phyloP scores from a whole-genome alignment of 2,113 vertebrate genomes.

The Xyrauchen texanus region DNA sequence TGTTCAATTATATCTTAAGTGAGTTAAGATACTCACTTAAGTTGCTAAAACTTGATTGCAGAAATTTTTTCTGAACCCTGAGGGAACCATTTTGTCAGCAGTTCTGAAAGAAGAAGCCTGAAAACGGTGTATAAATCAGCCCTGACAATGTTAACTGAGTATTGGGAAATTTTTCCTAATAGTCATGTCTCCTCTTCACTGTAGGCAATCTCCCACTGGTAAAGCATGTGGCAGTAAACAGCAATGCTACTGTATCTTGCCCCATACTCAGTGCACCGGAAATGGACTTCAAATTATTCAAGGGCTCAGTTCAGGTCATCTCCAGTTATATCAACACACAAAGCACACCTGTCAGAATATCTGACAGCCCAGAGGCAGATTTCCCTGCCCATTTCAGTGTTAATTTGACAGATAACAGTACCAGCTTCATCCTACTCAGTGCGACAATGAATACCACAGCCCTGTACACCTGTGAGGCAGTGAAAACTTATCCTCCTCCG shows the following conservation, averaged over 20 bases:
- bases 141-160: no score
- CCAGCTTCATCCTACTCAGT: constrained; percentile 27
- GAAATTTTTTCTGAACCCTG: no score
- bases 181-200: not conserved
- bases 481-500: constrained; percentile 47
- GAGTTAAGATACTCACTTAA: no score
- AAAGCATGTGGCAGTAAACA: not conserved
- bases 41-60: no score
- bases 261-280: constrained; percentile 5
- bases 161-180: not conserved
- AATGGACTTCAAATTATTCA: constrained; percentile 29
- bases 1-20: no score
- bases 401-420: not conserved
- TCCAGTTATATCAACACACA: not conserved
- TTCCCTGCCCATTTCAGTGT: not conserved
- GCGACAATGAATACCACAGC: constrained; percentile 23
- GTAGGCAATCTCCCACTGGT: constrained; percentile 6
- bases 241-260: constrained; percentile 36
- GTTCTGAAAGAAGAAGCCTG: no score
- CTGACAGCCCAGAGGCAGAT: accelerated
- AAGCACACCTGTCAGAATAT: not conserved
- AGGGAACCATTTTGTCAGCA: no score
- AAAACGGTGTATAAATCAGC: no score
- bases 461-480: constrained; percentile 45
- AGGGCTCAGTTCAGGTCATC: not conserved